Base-by-base conservation (phyloP, 2,797 vertebrate genomes). In the Malacoctenus gilli region DNA sequence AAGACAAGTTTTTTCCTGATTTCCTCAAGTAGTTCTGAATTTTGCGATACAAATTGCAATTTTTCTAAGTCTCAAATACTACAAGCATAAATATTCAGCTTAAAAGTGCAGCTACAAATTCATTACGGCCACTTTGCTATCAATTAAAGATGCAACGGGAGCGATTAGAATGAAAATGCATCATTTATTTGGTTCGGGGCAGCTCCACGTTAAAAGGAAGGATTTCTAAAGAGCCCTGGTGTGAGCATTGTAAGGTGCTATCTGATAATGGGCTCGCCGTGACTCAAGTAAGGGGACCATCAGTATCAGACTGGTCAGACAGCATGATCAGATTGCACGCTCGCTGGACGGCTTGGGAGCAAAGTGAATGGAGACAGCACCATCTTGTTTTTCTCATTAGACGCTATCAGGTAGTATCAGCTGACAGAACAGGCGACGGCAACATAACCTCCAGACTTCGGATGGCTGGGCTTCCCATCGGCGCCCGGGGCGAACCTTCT, bases 261-360 rank as follows among this genome's bases (percentile, higher is more conserved):
- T 79, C 76, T 84, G 49, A 79, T 79, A 52, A 60, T 5, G 28
- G 37, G 44, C 3, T n/a, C 23, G 37, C 25, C 51, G 36, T 30
- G 60, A 71, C 63, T 84, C 43, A 57, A 77, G 74, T 41, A 65
- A 59, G 47, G 16, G 36, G 39, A 65, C 59, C 71, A 52, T 77
- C 81, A 12, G 67, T 50, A 79, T 77, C 77, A 63, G 60, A 65
- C 77, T 52, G 79, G 63, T 79, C 65, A 36, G 63, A 85, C 82
- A 44, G 75, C 77, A 64, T 31, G 75, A 88, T 88, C 84, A 78
- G 75, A 85, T 85, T 80, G 76, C 84, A 68, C 1, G n/a, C 59
- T 70, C 59, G 78, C 69, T 47, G 18, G 54, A 68, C 1, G 31
- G 59, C 77, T 69, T 52, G 48, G 59, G 61, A 83, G 69, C 51